phyloP scores from a whole-genome alignment of 2,888 invertebrate genomes.

The Parnassius orleans region DNA sequence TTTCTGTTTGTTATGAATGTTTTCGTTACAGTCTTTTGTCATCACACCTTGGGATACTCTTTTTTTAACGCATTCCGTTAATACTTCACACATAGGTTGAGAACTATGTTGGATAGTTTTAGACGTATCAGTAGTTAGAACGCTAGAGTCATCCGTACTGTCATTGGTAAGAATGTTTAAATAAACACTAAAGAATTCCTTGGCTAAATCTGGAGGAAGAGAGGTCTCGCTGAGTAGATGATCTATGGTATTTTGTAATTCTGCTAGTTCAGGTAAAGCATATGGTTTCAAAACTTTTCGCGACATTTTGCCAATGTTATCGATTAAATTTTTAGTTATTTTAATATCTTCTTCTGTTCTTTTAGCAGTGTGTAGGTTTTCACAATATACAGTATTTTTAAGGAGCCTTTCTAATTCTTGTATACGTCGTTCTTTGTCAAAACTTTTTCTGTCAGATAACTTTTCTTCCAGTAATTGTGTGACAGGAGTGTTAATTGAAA shows the following conservation, averaged over 20 bases:
- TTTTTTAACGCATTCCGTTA: constrained; percentile 51
- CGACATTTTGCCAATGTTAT: constrained; percentile 49
- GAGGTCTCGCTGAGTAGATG: constrained; percentile 56
- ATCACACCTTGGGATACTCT: constrained; percentile 52
- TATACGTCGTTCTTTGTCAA: constrained; percentile 55
- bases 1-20: constrained; percentile 23
- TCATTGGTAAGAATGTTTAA: constrained; percentile 49
- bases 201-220: constrained; percentile 53
- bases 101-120: constrained; percentile 30
- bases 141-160: constrained; percentile 38
- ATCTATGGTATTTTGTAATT: constrained; percentile 60
- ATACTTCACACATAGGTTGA: constrained; percentile 45
- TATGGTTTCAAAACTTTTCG: constrained; percentile 36
- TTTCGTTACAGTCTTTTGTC: constrained; percentile 35
- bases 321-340: constrained; percentile 56
- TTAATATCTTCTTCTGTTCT: constrained; percentile 56
- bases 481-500: constrained; percentile 21
- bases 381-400: constrained; percentile 65
- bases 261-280: constrained; percentile 52
- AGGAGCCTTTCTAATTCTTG: constrained; percentile 62
- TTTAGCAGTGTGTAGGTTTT: constrained; percentile 40
- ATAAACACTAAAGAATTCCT: constrained; percentile 58
- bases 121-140: constrained; percentile 45
- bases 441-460: constrained; percentile 42
- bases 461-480: constrained; percentile 26